Evolutionary conservation across 2,888 invertebrate genomes (phyloP), one percentile per base, ranked within the genome.

Genomic region (Platynereis dumerilii): DNA sequence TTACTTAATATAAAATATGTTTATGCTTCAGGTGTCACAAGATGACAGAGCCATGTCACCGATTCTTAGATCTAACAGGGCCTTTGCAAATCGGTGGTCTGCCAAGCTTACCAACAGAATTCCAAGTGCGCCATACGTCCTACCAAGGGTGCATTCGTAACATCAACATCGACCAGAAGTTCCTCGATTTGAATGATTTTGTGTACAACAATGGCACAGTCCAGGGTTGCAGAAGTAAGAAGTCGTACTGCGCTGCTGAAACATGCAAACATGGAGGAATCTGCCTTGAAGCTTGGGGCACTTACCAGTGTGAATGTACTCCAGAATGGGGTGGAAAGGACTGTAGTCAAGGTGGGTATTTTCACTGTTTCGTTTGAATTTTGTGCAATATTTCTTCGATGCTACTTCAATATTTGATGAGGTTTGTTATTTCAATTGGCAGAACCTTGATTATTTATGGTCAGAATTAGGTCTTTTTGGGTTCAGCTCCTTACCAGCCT

Each of bases 61-160:
- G 96, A 65, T 94, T 95, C 79, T 85, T 98, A 42, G 97, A 98
- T 82, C 86, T 98, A 44, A 96, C 96, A 0, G 81, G 94, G 0
- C 95, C 95, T 15, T 84, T 96, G 27, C 94, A 95, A 83, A 86
- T 98, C 7, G 97, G 97, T 0, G 96, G 96, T 0, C 86, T 97
- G 0, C 96, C 96, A 0, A 72, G 72, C n/a, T 66, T 78, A 15
- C 77, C 77, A 1, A 72, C 76, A 15, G 71, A 70, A 29, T 78
- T 78, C 68, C 79, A 79, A 71, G 71, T 84, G 26, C 55, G 78
- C 54, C 81, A 81, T 66, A 80, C 78, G 34, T 91, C 94, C 79
- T 97, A 91, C 80, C 87, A 91, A 0, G 97, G 97, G 0, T 98
- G 97, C 84, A 93, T 98, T 73, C 90, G 91, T 0, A 93, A 97